Evolutionary conservation across 37 sponge, comb jelly and placozoan genomes (phyloP).

Genomic region (Diacarnus erythraeanus): DNA sequence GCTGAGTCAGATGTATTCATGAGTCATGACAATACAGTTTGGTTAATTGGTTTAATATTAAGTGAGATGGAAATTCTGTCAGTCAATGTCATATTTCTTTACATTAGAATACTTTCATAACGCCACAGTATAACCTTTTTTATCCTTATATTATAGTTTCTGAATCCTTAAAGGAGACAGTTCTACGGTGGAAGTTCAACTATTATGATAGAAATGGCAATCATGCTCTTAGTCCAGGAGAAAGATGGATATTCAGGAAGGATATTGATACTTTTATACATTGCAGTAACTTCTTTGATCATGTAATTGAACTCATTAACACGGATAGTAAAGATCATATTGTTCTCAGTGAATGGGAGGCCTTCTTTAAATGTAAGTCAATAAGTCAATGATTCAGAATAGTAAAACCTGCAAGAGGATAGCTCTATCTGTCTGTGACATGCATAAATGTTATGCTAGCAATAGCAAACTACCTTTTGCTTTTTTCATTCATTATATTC

Average conservation of each 20-base stretch:
- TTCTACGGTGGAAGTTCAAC: slow-evolving; percentile 19
- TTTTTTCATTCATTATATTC: too few relatives aligned
- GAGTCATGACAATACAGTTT: too few relatives aligned
- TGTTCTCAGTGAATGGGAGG: slow-evolving; percentile 13
- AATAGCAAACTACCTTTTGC: too few relatives aligned
- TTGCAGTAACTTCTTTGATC: slow-evolving; percentile 23
- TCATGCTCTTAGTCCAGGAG: background rate
- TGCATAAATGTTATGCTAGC: too few relatives aligned
- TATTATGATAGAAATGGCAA: slow-evolving; percentile 17
- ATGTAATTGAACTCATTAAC: slow-evolving; percentile 23
- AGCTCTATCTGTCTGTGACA: too few relatives aligned
- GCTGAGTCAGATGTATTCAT: too few relatives aligned
- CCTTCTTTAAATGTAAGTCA: slow-evolving; percentile 9
- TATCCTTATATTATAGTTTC: background rate
- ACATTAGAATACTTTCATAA: background rate
- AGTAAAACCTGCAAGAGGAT: too few relatives aligned
- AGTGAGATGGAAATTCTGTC: too few relatives aligned
- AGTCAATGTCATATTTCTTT: background rate
- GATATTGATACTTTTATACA: slow-evolving; percentile 4
- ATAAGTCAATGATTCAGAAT: background rate
- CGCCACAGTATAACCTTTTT: background rate
- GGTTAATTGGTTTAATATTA: too few relatives aligned
- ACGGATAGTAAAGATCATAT: background rate
- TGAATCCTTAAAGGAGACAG: background rate
- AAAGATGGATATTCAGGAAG: background rate